Evolutionary conservation across 2,797 vertebrate genomes (phyloP).

Genomic region (Sparus aurata): DNA sequence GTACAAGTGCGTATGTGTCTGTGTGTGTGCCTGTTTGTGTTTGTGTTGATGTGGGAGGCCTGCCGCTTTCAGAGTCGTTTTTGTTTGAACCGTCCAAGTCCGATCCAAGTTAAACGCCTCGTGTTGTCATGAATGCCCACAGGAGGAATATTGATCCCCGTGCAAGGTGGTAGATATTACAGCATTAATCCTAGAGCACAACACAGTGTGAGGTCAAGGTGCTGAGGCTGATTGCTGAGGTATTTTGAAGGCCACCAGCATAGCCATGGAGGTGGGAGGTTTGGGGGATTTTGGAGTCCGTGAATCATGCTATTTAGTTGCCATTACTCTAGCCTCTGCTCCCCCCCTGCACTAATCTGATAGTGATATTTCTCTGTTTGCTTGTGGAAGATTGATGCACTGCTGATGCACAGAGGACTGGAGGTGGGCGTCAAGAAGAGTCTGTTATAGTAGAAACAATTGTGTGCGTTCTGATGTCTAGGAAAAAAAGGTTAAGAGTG

Average conservation of each 20-base stretch:
- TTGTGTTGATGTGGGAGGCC: conserved; percentile 54
- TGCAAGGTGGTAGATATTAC: conserved; percentile 44
- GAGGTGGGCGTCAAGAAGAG: conserved; percentile 56
- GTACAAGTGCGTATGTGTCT: conserved; percentile 13
- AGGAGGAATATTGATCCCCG: conserved; percentile 63
- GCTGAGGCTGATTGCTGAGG: conserved; percentile 45
- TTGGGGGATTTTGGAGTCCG: conserved; percentile 48
- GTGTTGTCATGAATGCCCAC: conserved; percentile 61
- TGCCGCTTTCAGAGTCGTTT: conserved; percentile 40
- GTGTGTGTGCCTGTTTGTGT: conserved; percentile 12
- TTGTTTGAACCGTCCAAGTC: conserved; percentile 47
- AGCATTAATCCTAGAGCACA: conserved; percentile 44
- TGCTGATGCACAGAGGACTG: conserved; percentile 42
- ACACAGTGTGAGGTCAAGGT: conserved; percentile 46
- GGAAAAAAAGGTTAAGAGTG: conserved; percentile 38
- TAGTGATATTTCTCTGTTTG: conserved; percentile 58
- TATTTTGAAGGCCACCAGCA: conserved; percentile 44
- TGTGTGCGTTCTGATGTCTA: conserved; percentile 19
- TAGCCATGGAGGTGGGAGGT: conserved; percentile 36
- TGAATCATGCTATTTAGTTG: conserved; percentile 67
- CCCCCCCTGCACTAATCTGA: conserved; percentile 57
- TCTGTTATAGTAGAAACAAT: conserved; percentile 32
- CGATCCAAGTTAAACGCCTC: conserved; percentile 70
- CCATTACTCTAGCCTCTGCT: conserved; percentile 56
- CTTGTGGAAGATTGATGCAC: conserved; percentile 54